Percentiles rank a stretch among this genome's conserved stretches.
phyloP scores from a whole-genome alignment of 2,113 vertebrate species.

The human region GRCh38 chr15:80660001-80660500 shows the following conservation, averaged over 20 bases:
- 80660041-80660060: not conserved
- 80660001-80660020: fast-evolving
- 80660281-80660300: not conserved
- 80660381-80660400: too few species aligned
- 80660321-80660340: not conserved
- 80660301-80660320: fast-evolving
- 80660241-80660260: fast-evolving
- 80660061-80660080: not conserved
- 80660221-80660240: too few species aligned
- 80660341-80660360: not conserved
- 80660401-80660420: not conserved
- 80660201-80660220: too few species aligned
- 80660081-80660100: not conserved
- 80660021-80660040: fast-evolving
- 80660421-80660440: too few species aligned
- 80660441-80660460: not conserved
- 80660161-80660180: not conserved
- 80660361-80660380: not conserved
- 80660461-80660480: not conserved
- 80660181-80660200: not conserved
- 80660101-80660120: too few species aligned
- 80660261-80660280: not conserved
- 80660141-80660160: not conserved
- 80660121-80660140: not conserved
- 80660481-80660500: fast-evolving